These are phyloP conservation scores for Edolisoma coerulescens DNA, from an alignment of 2,113 vertebrate species.

Conservation along the genomic window DNA sequence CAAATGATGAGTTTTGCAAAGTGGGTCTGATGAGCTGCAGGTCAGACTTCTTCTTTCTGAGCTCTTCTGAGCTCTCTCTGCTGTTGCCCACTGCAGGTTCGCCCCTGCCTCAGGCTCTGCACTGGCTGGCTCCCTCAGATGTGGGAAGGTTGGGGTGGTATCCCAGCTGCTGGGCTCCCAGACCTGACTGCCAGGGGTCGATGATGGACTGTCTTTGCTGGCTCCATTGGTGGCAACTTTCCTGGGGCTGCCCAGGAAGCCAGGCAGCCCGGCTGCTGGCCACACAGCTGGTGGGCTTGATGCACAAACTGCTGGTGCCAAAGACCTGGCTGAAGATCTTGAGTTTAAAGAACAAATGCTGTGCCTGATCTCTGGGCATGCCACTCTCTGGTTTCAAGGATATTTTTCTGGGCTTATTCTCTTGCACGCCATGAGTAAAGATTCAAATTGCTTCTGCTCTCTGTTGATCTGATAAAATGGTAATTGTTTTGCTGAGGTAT, in stretches of 20 bases:
- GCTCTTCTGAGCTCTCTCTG: neutral
- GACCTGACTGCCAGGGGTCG: rapidly evolving
- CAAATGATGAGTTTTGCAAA: neutral
- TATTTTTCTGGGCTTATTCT: neutral
- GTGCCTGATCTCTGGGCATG: neutral
- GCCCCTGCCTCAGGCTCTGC: neutral
- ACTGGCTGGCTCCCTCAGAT: rapidly evolving
- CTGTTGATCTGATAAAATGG: neutral
- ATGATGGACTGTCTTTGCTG: neutral
- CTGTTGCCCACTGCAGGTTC: neutral
- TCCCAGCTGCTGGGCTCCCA: neutral
- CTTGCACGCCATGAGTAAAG: neutral
- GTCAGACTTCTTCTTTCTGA: neutral
- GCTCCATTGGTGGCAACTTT: neutral
- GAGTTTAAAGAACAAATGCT: rapidly evolving
- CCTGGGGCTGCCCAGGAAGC: neutral
- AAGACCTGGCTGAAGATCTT: neutral
- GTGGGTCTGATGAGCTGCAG: neutral
- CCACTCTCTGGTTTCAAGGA: neutral
- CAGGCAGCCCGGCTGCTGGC: neutral
- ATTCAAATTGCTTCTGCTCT: neutral
- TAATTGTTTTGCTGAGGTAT: neutral
- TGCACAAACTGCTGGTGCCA: neutral
- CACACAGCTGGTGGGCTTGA: neutral
- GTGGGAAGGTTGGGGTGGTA: neutral